phyloP scores from a whole-genome alignment of 2,797 vertebrate species.

The Mormyrops boulengeri region DNA sequence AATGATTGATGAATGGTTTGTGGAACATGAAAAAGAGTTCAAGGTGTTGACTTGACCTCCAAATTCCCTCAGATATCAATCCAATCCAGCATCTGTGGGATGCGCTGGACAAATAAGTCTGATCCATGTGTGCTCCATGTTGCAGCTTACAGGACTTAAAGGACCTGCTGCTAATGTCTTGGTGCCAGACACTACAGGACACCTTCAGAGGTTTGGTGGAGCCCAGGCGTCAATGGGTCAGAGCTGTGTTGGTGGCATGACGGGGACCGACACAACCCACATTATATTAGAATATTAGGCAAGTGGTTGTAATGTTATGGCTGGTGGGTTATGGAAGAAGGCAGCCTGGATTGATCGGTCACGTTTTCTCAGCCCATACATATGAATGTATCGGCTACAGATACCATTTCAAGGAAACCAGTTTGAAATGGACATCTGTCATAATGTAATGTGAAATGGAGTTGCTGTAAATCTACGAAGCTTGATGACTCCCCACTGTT shows the following conservation, averaged over 20 bases:
- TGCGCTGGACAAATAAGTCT: not conserved
- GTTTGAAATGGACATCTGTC: not conserved
- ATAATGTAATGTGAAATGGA: not conserved
- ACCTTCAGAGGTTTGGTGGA: not conserved
- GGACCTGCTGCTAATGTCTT: not conserved
- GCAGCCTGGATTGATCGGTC: not conserved
- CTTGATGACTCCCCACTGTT: not conserved
- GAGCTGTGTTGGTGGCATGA: not conserved
- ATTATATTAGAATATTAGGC: not conserved
- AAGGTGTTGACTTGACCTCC: not conserved
- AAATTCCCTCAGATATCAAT: not conserved
- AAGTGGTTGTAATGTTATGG: not conserved
- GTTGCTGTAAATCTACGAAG: not conserved
- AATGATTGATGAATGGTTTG: not conserved
- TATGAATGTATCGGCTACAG: not conserved
- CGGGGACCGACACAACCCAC: not conserved
- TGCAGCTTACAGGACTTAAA: not conserved
- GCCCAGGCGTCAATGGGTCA: not conserved
- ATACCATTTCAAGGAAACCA: not conserved
- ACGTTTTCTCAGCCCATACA: not conserved
- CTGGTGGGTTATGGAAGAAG: not conserved
- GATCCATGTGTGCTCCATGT: not conserved
- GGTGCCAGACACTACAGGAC: not conserved
- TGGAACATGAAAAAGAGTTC: not conserved
- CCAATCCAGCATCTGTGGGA: not conserved